phyloP scores from a whole-genome alignment of 2,888 invertebrate species.

The Morpho helenor region DNA sequence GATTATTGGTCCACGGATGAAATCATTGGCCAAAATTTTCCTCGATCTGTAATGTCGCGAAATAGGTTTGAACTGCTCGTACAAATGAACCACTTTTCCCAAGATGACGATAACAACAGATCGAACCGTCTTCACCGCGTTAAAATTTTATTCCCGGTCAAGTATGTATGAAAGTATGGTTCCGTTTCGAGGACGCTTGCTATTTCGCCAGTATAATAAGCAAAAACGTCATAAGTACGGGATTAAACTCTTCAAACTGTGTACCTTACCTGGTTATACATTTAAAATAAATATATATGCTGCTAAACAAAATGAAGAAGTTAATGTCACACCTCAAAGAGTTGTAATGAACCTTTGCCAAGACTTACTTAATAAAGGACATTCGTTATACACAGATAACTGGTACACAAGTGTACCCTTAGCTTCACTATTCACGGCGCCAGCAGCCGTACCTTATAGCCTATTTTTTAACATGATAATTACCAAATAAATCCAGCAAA shows the following conservation, averaged over 20 bases:
- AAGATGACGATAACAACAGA: conserved; percentile 33
- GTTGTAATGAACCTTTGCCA: conserved; percentile 36
- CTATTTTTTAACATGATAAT: too few relatives aligned
- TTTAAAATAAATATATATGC: conserved; percentile 33
- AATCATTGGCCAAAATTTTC: not conserved
- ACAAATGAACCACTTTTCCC: conserved; percentile 38
- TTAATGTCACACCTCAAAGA: conserved; percentile 32
- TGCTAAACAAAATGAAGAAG: conserved; percentile 33
- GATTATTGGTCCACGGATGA: conserved; percentile 26
- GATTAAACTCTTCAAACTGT: conserved; percentile 39
- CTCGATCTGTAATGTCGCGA: conserved; percentile 19
- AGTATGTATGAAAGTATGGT: conserved; percentile 11
- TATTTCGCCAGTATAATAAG: conserved; percentile 15
- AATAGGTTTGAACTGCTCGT: conserved; percentile 38
- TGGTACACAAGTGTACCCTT: conserved; percentile 34
- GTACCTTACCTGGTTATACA: conserved; percentile 37
- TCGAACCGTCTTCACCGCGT: conserved; percentile 33
- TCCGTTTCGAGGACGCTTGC: conserved; percentile 12
- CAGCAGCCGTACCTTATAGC: too few relatives aligned
- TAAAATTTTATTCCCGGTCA: conserved; percentile 7
- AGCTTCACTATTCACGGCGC: too few relatives aligned
- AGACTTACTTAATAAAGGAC: conserved; percentile 34
- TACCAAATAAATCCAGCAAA: too few relatives aligned
- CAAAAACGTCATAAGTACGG: conserved; percentile 26
- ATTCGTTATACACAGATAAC: conserved; percentile 31